Conservation (phyloP, 2,797 vertebrate genomes). For the Falco novaeseelandiae region DNA sequence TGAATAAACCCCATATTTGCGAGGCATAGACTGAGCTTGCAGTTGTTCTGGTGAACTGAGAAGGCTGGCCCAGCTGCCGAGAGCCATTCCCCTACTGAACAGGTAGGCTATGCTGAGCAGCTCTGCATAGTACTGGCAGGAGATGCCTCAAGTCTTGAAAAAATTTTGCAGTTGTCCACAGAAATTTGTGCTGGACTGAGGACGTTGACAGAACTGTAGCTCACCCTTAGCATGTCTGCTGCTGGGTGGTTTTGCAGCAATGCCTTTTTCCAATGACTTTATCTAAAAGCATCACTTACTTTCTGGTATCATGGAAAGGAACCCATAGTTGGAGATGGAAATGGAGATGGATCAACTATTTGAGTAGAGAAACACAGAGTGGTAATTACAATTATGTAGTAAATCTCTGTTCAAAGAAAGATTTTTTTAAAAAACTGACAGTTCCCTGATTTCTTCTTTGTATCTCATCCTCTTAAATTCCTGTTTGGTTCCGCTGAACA, state of each 20-base stretch:
- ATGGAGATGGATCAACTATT: background rate
- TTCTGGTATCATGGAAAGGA: background rate
- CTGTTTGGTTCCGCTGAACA: background rate
- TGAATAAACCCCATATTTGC: rapidly evolving
- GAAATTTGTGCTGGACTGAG: background rate
- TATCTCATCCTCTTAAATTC: background rate
- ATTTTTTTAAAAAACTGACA: background rate
- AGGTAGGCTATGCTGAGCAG: background rate
- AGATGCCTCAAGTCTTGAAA: background rate
- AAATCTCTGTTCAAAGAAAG: background rate
- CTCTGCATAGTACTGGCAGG: background rate
- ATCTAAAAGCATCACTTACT: background rate
- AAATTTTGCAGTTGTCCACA: background rate
- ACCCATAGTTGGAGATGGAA: background rate
- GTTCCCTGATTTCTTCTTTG: background rate
- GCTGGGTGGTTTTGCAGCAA: background rate
- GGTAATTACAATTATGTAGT: background rate
- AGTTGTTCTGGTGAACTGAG: background rate
- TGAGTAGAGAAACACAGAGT: background rate
- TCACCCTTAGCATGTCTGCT: background rate
- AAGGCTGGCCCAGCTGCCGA: background rate
- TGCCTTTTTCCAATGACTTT: background rate
- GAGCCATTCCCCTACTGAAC: background rate
- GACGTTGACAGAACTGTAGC: background rate
- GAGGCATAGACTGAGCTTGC: background rate